phyloP scores from a whole-genome alignment of 2,888 invertebrate species.

The Anthophora plumipes region DNA sequence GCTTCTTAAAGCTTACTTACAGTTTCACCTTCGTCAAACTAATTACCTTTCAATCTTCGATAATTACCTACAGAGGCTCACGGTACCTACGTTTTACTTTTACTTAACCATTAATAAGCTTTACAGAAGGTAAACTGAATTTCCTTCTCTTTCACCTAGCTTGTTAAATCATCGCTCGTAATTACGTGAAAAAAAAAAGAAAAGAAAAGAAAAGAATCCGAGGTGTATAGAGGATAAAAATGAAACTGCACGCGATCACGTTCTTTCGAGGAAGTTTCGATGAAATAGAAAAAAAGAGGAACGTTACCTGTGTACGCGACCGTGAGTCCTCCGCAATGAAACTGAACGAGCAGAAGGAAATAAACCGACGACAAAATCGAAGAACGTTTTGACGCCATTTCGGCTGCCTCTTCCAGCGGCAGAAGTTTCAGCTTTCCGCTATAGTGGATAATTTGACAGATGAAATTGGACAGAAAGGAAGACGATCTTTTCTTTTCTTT shows the following conservation, averaged over 20 bases:
- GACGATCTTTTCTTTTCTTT: background rate
- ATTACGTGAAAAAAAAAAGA: too few relatives aligned
- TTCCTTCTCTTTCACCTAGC: background rate
- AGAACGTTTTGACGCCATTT: conserved; percentile 28
- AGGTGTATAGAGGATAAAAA: too few relatives aligned
- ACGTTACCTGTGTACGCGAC: conserved; percentile 44
- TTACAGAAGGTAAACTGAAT: background rate
- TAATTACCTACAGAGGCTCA: background rate
- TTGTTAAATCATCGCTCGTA: background rate
- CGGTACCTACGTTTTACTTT: background rate
- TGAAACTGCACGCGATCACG: too few relatives aligned
- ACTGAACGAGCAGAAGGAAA: conserved; percentile 31
- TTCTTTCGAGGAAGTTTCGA: background rate
- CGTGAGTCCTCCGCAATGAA: conserved; percentile 8
- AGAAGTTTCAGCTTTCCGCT: background rate
- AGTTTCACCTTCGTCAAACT: background rate
- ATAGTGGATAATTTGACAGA: conserved; percentile 7
- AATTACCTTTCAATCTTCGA: background rate
- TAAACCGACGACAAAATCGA: conserved; percentile 28
- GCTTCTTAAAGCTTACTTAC: background rate
- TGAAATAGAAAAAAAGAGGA: too few relatives aligned
- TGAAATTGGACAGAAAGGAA: conserved; percentile 18
- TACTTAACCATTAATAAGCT: background rate
- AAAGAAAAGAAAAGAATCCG: too few relatives aligned
- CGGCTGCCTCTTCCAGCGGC: background rate